Percentiles rank a stretch among this genome's conserved stretches.
Conservation (phyloP, 2,797 vertebrate genomes). For the Amphiprion clarkii region DNA sequence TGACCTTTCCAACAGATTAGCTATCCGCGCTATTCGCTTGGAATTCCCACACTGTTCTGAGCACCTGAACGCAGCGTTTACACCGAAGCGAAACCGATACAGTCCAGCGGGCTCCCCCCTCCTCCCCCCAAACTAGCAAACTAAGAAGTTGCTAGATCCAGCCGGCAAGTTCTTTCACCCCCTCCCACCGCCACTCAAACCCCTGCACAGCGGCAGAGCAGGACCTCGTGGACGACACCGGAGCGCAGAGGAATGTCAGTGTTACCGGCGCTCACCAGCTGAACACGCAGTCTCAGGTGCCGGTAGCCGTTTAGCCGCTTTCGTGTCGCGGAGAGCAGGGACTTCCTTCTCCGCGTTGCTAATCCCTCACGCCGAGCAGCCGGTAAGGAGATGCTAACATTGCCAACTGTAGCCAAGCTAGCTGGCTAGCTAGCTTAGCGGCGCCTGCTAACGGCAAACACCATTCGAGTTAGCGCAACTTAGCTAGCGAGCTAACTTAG, state of each 20-base stretch:
- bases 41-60: not conserved
- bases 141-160: conserved; percentile 42
- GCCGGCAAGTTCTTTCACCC: conserved; percentile 14
- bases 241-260: conserved; percentile 17
- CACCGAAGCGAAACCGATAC: conserved; percentile 58
- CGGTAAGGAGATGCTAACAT: conserved; percentile 49
- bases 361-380: not conserved
- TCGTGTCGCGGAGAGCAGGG: not conserved
- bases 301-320: not conserved
- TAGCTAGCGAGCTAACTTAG: not conserved
- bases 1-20: not conserved
- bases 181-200: not conserved
- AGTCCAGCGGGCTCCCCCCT: not conserved
- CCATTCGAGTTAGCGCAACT: not conserved
- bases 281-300: not conserved
- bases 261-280: not conserved
- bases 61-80: conserved; percentile 25
- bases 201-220: not conserved
- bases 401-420: conserved; percentile 15
- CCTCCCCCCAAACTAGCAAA: not conserved
- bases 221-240: not conserved
- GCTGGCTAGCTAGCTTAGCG: conserved; percentile 30
- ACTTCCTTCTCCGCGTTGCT: not conserved
- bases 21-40: rapidly evolving
- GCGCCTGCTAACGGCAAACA: too few species aligned